These are phyloP conservation scores for Ammodytes marinus DNA, from an alignment of 2,113 vertebrate species.

Conservation along the genomic window DNA sequence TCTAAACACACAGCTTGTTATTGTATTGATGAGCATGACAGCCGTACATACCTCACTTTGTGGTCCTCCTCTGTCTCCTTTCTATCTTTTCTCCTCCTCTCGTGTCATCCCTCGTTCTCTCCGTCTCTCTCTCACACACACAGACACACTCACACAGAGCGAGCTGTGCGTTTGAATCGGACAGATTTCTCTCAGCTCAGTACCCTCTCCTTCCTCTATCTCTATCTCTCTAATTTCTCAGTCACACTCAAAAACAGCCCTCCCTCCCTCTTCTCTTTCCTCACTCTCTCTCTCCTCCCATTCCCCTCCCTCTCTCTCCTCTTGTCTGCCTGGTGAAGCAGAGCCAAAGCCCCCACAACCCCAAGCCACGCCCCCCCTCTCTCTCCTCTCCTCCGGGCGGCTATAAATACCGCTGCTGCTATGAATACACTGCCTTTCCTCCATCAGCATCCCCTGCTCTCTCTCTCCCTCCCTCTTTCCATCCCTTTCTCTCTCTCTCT, in stretches of 20 bases:
- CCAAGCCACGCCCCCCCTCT: conserved; percentile 76
- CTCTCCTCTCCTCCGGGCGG: conserved; percentile 35
- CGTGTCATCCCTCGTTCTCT: conserved; percentile 62
- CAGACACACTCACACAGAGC: conserved; percentile 53
- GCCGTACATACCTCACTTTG: conserved; percentile 81
- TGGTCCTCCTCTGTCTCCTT: conserved; percentile 65
- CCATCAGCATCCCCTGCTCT: conserved; percentile 42
- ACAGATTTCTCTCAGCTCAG: conserved; percentile 81
- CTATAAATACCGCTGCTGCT: no score
- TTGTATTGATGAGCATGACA: conserved; percentile 55
- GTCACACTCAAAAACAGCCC: conserved; percentile 74
- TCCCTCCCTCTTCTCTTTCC: conserved; percentile 63
- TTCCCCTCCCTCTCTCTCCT: conserved; percentile 62
- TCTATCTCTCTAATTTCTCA: conserved; percentile 48
- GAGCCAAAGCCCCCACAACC: conserved; percentile 69
- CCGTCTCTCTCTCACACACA: no score
- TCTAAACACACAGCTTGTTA: conserved; percentile 49
- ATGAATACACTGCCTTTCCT: conserved; percentile 61
- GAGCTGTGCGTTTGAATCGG: conserved; percentile 81
- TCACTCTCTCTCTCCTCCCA: conserved; percentile 66
- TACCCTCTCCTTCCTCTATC: conserved; percentile 69
- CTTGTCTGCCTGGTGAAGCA: conserved; percentile 62
- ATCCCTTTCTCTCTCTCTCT: conserved; percentile 31
- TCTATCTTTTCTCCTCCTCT: conserved; percentile 64
- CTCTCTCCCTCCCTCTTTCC: background rate